Evolutionary conservation across 2,113 vertebrate genomes (phyloP).

Genomic region (Pangasianodon gigas): DNA sequence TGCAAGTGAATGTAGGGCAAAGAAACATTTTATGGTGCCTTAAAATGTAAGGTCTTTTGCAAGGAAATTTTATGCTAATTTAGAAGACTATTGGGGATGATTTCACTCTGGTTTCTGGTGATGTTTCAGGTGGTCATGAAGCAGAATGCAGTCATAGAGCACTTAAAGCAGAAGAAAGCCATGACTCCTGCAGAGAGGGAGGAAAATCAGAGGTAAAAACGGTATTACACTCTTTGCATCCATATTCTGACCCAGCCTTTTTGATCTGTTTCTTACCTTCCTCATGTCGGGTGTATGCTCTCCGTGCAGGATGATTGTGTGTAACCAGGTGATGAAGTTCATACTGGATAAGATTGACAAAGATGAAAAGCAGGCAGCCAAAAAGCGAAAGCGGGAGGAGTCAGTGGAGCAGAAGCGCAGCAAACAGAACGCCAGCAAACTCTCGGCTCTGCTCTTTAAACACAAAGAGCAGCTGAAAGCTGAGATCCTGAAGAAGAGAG

Average conservation of each 20-base stretch:
- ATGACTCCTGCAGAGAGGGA: constrained; percentile 90
- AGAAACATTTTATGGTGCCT: not conserved
- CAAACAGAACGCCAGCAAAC: constrained; percentile 92
- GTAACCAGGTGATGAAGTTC: constrained; percentile 99
- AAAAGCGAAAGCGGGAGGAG: constrained; percentile 94
- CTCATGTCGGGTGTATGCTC: not conserved
- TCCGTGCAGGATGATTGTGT: constrained; percentile 89
- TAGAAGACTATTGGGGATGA: not conserved
- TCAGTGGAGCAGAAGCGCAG: constrained; percentile 95
- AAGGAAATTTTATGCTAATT: not conserved
- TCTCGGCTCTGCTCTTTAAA: constrained; percentile 94
- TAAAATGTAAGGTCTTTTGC: not conserved
- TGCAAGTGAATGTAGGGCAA: not conserved
- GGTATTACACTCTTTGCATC: not conserved
- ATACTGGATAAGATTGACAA: constrained; percentile 99
- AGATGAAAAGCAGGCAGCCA: constrained; percentile 95
- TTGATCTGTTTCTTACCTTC: not conserved
- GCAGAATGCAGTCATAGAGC: constrained; percentile 89
- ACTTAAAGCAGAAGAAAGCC: constrained; percentile 91
- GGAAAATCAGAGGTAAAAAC: constrained; percentile 79
- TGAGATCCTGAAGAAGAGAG: constrained; percentile 95
- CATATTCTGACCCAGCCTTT: not conserved
- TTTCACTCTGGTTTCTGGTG: not conserved
- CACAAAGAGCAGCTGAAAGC: constrained; percentile 97
- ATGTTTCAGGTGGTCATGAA: constrained; percentile 82